These are phyloP conservation scores for Portevinia maculata DNA, from an alignment of 2,888 invertebrate genomes.

Conservation along the genomic window DNA sequence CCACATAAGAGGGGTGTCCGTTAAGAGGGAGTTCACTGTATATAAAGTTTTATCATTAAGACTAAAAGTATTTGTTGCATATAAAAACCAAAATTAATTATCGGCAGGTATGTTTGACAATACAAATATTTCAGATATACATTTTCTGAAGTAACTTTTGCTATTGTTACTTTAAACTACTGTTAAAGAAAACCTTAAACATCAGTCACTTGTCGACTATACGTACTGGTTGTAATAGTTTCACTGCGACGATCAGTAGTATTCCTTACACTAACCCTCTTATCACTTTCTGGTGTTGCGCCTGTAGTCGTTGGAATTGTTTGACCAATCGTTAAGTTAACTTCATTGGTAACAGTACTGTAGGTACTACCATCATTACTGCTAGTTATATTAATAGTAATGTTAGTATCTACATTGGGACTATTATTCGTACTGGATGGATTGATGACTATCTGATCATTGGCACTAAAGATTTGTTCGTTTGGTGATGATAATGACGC, in stretches of 20 bases:
- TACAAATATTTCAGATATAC: constrained; percentile 2
- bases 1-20: too few relatives aligned
- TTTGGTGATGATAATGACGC: constrained; percentile 49
- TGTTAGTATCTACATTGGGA: constrained; percentile 74
- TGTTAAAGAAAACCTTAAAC: constrained; percentile 77
- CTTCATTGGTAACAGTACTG: constrained; percentile 45
- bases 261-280: constrained; percentile 47
- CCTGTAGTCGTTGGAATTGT: constrained; percentile 54
- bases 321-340: constrained; percentile 64
- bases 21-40: too few relatives aligned
- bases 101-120: constrained; percentile 47
- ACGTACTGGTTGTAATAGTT: constrained; percentile 64
- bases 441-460: constrained; percentile 55
- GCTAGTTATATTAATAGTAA: constrained; percentile 51
- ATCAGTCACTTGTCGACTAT: constrained; percentile 82
- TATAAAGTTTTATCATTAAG: too few relatives aligned
- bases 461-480: constrained; percentile 64
- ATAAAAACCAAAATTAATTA: constrained; percentile 32
- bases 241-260: constrained; percentile 71
- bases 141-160: constrained; percentile 19
- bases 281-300: constrained; percentile 49
- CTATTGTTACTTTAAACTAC: constrained; percentile 7
- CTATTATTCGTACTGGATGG: constrained; percentile 73
- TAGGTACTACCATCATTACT: constrained; percentile 38
- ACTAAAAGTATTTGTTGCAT: too few relatives aligned